phyloP scores from a whole-genome alignment of 2,888 invertebrate species.

The Lampropteryx suffumata region DNA sequence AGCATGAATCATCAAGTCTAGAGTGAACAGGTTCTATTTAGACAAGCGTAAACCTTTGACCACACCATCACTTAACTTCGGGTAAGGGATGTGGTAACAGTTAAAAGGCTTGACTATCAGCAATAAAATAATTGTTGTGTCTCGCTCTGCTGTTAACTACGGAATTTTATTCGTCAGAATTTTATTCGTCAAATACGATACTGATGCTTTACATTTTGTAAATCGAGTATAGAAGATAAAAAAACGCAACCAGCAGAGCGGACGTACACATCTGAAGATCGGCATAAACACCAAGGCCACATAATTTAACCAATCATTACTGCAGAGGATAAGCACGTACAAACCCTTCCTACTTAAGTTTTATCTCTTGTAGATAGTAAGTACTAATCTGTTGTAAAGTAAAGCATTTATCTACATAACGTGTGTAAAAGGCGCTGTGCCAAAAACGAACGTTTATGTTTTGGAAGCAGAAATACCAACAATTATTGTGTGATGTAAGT shows the following conservation, averaged over 20 bases:
- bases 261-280: not conserved
- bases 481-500: not conserved
- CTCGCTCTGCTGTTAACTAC: too few relatives aligned
- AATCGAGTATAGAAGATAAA: not conserved
- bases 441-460: slow-evolving; percentile 10
- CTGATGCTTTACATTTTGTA: too few relatives aligned
- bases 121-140: too few relatives aligned
- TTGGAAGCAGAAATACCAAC: slow-evolving; percentile 11
- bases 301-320: not conserved
- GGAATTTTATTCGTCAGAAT: too few relatives aligned
- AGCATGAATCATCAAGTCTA: not conserved
- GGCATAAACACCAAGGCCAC: slow-evolving; percentile 18
- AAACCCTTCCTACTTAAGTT: not conserved
- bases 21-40: too few relatives aligned
- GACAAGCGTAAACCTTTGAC: too few relatives aligned
- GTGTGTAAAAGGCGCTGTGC: slow-evolving; percentile 12
- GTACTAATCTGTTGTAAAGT: too few relatives aligned
- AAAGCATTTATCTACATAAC: not conserved
- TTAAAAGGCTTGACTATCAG: too few relatives aligned
- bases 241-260: not conserved
- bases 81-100: too few relatives aligned
- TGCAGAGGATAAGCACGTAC: slow-evolving; percentile 13
- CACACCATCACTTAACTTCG: too few relatives aligned
- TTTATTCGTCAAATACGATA: too few relatives aligned
- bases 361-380: not conserved